Evolutionary conservation across 2,797 vertebrate species (phyloP), one percentile per base, ranked within the genome.

Genomic region (Garrulus glandarius): DNA sequence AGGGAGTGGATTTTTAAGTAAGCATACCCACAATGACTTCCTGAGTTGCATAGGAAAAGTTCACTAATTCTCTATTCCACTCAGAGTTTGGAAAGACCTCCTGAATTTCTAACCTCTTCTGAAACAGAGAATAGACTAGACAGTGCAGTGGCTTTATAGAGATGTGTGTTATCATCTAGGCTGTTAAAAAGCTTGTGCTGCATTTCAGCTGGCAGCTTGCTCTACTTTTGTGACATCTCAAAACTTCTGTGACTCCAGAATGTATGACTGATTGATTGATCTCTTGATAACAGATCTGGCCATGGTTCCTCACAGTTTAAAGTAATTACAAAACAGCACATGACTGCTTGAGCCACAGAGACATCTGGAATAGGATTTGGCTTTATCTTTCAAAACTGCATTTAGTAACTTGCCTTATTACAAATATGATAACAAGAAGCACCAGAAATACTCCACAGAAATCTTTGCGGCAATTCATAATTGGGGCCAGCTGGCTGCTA

Each of bases 371-470:
- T 92, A 90, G 74, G 85, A 92, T 95, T 95, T 86, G 77, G 64
- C 85, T 95, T 95, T 95, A 96, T 96, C 94, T 96, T 97, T 95
- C 91, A 91, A 82, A 97, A 89, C 94, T 96, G 86, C 91, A 94
- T 96, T 97, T 96, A 96, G 96, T 92, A 95, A 90, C 96, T 96
- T 87, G 93, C 83, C 68, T 96, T 96, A 94, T 95, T 96, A 95
- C 95, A 95, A 96, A 95, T 92, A 93, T 15, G 95, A 96, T 95
- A 95, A 96, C 94, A 94, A 97, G 96, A 90, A 96, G 94, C 70
- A 90, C 96, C 93, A 96, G 93, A 97, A 97, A 97, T 96, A 96
- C 83, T 95, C 92, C 84, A 87, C 92, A 97, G 95, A 93, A 96
- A 95, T 96, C 95, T 96, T 96, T 87, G 77, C 92, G 90, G 96